These are phyloP conservation scores for Corythornis cristatus DNA, from an alignment of 2,113 vertebrate species.

Conservation along the genomic window DNA sequence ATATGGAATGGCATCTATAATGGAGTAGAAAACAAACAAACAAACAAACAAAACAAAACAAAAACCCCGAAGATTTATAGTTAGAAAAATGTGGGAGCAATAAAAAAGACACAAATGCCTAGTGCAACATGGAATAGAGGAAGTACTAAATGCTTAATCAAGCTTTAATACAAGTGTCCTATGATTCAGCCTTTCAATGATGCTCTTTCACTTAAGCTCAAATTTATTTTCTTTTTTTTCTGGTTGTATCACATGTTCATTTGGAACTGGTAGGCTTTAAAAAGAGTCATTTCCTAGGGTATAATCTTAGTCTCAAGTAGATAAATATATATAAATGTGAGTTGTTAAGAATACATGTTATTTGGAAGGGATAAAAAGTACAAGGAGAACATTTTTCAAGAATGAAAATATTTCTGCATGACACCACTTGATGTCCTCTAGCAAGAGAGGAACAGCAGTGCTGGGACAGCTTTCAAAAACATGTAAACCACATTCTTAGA, in stretches of 20 bases:
- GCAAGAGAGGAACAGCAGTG: not conserved
- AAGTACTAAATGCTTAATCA: conserved; percentile 45
- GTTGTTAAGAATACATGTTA: conserved; percentile 26
- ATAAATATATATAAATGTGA: not conserved
- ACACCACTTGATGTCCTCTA: not conserved
- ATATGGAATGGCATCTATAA: not conserved
- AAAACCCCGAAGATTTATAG: not conserved
- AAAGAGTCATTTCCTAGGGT: not conserved
- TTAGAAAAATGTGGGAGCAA: not conserved
- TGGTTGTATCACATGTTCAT: not conserved
- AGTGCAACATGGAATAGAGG: not conserved
- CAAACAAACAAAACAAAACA: not conserved
- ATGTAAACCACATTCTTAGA: not conserved
- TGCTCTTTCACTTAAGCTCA: not conserved
- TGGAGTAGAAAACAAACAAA: not conserved
- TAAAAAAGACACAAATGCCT: not conserved
- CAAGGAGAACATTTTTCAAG: not conserved
- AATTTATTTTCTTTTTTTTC: not conserved
- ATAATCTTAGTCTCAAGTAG: conserved; percentile 14
- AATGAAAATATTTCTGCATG: not conserved
- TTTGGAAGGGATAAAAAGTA: conserved; percentile 11
- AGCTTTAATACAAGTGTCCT: not conserved
- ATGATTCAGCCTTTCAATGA: not conserved
- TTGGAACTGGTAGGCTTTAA: not conserved
- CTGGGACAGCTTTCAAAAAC: not conserved